Percentiles rank a stretch among this genome's conserved stretches.
Conservation (phyloP, 2,113 vertebrate species). For the Junco hyemalis region DNA sequence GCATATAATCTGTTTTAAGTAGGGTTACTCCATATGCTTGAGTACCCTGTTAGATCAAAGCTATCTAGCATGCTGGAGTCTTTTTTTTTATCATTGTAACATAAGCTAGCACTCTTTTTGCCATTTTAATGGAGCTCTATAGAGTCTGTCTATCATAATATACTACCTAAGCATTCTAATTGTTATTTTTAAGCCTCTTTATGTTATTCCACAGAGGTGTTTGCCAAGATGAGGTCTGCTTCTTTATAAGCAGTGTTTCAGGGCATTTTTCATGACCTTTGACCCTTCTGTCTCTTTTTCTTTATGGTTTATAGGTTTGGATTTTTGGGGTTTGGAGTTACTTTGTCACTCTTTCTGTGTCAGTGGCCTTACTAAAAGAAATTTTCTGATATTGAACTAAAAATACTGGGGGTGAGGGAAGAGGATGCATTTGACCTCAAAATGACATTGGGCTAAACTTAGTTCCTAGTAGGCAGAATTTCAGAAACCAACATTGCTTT, state of each 20-base stretch:
- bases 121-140: neutral
- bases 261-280: neutral
- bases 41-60: neutral
- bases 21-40: neutral
- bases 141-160: neutral
- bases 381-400: neutral
- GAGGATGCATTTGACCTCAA: neutral
- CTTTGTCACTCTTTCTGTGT: neutral
- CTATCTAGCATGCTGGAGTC: neutral
- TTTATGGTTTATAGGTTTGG: neutral
- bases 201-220: neutral
- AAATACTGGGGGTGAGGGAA: neutral
- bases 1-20: neutral
- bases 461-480: neutral
- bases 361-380: neutral
- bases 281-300: neutral
- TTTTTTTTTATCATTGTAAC: neutral
- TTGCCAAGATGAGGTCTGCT: neutral
- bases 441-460: neutral
- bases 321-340: neutral
- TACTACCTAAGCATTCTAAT: neutral
- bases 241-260: neutral
- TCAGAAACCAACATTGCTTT: neutral
- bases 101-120: neutral
- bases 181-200: neutral